Base-by-base conservation (phyloP, 1,140 invertebrate species). In the Conus betulinus region DNA sequence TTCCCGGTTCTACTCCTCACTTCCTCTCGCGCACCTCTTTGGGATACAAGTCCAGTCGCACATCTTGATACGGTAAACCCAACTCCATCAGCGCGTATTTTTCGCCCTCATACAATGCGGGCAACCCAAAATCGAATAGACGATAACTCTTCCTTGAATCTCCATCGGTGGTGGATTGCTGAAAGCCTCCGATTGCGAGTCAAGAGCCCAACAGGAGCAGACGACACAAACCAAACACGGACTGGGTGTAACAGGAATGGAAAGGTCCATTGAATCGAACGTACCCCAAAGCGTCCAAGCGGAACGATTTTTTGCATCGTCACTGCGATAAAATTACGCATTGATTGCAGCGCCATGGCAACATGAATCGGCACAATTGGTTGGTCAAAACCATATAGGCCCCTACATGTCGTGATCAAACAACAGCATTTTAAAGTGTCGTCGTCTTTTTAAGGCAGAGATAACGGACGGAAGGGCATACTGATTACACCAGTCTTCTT, bases 31-130 rank as follows among this genome's bases (percentile, higher is more conserved):
- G 88, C 71, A 91, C 90, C 25, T 67, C n/a, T 67, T 94, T 91
- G 3, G 93, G 93, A 81, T 87, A 94, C 15, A 90, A 74, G 53
- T 95, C 94, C 15, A 95, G 76, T 74, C 90, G 93, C 20, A 95
- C 89, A 81, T 94, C 94, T 15, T 85, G 91, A 84, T 92, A 95
- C 2, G 94, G 93, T 25, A 95, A 87, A 5, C 88, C 88, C 0
- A 92, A 85, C 84, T 94, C 90, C 52, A 92, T 91, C 55, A 95
- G 89, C 1, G 89, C 1, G 91, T 91, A 74, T 92, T 92, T 89
- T 95, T 95, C 8, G 94, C 94, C 55, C 88, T 87, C 92, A 94
- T 93, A 83, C 94, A 95, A 84, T 95, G 94, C 17, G 94, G 94
- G 87, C 94, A 95, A 15, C 94, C 94, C 20, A 93, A 60, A 51